Base-by-base conservation (phyloP, 2,888 invertebrate species). In the Andrena haemorrhoa region DNA sequence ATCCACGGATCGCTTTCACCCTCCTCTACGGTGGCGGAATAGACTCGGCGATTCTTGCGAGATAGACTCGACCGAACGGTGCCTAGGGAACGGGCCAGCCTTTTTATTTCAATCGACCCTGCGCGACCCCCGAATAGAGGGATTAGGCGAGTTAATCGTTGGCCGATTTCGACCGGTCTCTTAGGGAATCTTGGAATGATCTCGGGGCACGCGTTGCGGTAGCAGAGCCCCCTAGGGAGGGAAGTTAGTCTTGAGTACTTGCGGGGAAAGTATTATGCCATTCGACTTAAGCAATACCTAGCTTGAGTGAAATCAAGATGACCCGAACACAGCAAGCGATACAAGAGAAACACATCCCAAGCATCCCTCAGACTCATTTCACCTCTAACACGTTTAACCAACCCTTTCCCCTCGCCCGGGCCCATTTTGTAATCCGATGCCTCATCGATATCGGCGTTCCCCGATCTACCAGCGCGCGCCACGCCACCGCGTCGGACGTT, bases 91-190 rank as follows among this genome's bases (percentile, higher is more conserved):
- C 74, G 53, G 68, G 66, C 77, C 66, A 29, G 56, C 56, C 68
- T 85, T 83, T 87, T 87, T 88, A 85, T 88, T 82, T 88, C 85
- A 87, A 88, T 87, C 80, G 76, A 29, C 56, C 71, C n/a, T 60
- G 10, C 70, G 49, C 68, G 58, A 58, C 35, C 73, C 60, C 29
- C 7, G 20, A 66, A 72, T 68, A 72, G 69, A 33, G 72, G 80
- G 88, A 88, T 88, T 86, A 88, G 61, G 65, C 56, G 70, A 75
- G 77, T 86, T 85, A 88, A 88, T 88, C 84, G 79, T 72, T 75
- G 47, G 33, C 23, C 79, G 68, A 76, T 79, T 75, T 64, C 65
- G 26, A 51, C 20, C 23, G 64, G 58, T 16, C 65, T 31, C 7
- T 33, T 8, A 29, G 68, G 66, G 73, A 72, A 35, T 56, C 69